Percentiles rank a stretch among this genome's conserved stretches.
phyloP scores from a whole-genome alignment of 2,113 vertebrate genomes.

The Deroptyus accipitrinus region DNA sequence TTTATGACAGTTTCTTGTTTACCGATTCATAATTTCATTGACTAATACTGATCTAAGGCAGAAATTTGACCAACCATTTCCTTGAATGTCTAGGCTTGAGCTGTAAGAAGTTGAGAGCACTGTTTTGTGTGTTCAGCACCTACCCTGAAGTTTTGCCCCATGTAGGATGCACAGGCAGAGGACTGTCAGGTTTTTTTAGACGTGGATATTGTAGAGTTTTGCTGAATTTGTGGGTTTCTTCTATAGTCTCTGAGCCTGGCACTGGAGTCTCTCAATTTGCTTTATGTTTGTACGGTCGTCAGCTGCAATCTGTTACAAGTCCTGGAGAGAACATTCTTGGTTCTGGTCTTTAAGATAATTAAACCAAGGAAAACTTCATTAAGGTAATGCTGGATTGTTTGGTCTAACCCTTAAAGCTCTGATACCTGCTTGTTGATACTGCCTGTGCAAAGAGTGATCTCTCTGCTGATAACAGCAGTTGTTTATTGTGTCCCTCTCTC shows the following conservation, averaged over 20 bases:
- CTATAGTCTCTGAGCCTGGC: neutral
- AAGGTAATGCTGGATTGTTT: neutral
- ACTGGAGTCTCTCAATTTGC: neutral
- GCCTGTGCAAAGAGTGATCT: neutral
- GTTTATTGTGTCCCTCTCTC: neutral
- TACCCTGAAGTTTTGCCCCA: neutral
- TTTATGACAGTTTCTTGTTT: neutral
- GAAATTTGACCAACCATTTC: neutral
- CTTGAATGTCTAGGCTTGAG: neutral
- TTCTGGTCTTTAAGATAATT: constrained; percentile 12
- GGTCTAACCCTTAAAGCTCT: neutral
- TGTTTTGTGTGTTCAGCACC: neutral
- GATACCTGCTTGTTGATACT: neutral
- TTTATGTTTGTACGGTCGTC: neutral
- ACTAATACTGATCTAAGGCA: neutral
- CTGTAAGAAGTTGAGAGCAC: neutral
- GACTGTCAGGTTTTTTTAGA: neutral
- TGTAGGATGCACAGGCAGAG: neutral
- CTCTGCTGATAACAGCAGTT: neutral
- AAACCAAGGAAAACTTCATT: neutral
- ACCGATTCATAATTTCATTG: neutral
- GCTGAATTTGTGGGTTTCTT: neutral
- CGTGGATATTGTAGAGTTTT: neutral
- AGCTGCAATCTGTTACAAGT: neutral
- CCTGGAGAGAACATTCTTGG: neutral